Base-by-base conservation (phyloP, 2,888 invertebrate genomes). In the Cryptocheilus praepositus region DNA sequence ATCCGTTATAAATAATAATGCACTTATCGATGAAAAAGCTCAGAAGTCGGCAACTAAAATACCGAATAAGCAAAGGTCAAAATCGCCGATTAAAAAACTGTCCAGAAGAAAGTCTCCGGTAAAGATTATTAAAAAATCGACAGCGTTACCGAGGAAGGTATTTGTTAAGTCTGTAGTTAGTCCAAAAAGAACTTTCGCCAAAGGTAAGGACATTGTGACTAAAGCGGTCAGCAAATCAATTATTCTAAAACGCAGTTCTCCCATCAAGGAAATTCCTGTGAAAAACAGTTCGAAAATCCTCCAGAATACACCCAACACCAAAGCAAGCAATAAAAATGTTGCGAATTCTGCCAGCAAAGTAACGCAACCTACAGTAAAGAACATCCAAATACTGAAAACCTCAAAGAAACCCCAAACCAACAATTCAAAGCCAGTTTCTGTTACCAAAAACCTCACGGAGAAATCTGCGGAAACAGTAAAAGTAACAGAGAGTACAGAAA, bases 81-180 rank as follows among this genome's bases (percentile, higher is more conserved):
- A 75, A 68, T 88, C 88, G 11, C 87, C 87, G 1, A 62, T 81
- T 0, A 88, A 88, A 61, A 82, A 81, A 68, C 36, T 85, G 18
- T 70, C 73, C 15, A 84, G 83, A 53, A 76, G 84, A 67, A 83
- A 79, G 61, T 86, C 88, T 0, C 85, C 85, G 0, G 67, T 85
- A 18, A 86, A 85, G 67, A 55, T 76, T 0, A 55, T 77, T 0
- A 85, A 72, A 62, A 83, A 80, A 63, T 74, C 68, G 2, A 69
- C 62, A 0, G 56, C 71, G 28, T 56, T 69, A n/a, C 67, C 81
- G 44, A 74, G 74, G 52, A 74, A 74, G 57, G 71, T 57, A 63
- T 63, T 65, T 4, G 67, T 61, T 3, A 72, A 75, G 49, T 61
- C 68, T 15, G 66, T 71, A 13, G 5, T 64, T 16, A 56, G 61